Base-by-base conservation (phyloP, 2,113 vertebrate species). In the Peromyscus maniculatus region DNA sequence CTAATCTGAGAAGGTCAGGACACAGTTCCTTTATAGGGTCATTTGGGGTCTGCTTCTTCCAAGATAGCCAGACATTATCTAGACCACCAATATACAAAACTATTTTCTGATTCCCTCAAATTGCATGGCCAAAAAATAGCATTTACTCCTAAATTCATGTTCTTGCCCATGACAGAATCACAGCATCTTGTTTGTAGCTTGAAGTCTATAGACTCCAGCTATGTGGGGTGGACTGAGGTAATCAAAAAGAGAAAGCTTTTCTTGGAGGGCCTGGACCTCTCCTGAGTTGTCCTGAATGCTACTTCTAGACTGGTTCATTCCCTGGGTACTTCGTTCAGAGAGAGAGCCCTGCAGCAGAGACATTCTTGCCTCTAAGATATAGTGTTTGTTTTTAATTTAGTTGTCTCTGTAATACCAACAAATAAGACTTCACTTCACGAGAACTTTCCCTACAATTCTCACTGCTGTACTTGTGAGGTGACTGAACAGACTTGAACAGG, bases 81-180 rank as follows among this genome's bases (percentile, higher is more conserved):
- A 93, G 87, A 17, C 79, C n/a, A 4, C 22, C 7, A 77, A 33
- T 74, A 13, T 80, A 87, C 12, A 87, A 46, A 87, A 52, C 16
- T 93, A 87, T 78, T 83, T 57, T n/a, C 22, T 82, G 59, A 43
- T 74, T n/a, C 62, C 91, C 43, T 94, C 67, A 97, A 71, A 91
- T 55, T 3, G 12, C 0, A 1, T 93, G 64, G 67, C 77, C 52
- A 82, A 75, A 87, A 49, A 49, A 67, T 1, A 91, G 36, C 28
- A 86, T 86, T 72, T 87, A 66, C 4, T 16, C 28, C 64, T 64
- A n/a, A 94, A 87, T 78, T 82, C 24, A 75, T 64, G 80, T 43
- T 88, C 91, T 93, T 87, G 46, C 79, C 46, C 33, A 2, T 80
- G 88, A 84, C 52, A 95, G 66, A 95, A 75, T 94, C 46, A 11